phyloP scores from a whole-genome alignment of 1,140 invertebrate genomes.

The Nylanderia fulva region DNA sequence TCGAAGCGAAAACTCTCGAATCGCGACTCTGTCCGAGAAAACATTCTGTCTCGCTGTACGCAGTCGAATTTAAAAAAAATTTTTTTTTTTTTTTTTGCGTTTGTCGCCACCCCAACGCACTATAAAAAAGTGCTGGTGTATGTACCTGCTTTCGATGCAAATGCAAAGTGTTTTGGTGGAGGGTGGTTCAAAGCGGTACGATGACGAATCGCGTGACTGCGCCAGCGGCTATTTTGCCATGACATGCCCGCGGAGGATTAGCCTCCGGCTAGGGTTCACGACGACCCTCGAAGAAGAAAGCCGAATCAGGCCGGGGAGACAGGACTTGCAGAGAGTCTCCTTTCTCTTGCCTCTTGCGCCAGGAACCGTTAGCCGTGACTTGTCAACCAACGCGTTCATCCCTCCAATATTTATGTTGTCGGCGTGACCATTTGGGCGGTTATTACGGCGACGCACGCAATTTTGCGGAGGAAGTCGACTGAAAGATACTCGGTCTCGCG shows the following conservation, averaged over 20 bases:
- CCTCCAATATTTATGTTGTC: constrained; percentile 78
- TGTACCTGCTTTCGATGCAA: constrained; percentile 62
- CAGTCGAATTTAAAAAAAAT: no score
- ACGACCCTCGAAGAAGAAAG: constrained; percentile 32
- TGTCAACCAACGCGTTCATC: constrained; percentile 72
- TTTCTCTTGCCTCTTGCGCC: constrained; percentile 16
- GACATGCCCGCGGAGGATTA: constrained; percentile 26
- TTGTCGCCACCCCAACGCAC: constrained; percentile 6
- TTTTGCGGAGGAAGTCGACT: constrained; percentile 1
- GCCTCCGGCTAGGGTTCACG: not conserved
- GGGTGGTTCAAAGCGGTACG: constrained; percentile 80
- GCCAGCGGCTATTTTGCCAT: constrained; percentile 35
- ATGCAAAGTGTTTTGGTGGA: constrained; percentile 64
- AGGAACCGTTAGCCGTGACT: constrained; percentile 27
- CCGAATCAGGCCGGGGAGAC: constrained; percentile 5
- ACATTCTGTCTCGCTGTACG: no score
- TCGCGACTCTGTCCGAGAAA: constrained; percentile 28
- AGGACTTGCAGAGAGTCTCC: not conserved
- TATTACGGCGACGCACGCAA: constrained; percentile 73
- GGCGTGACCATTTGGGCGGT: constrained; percentile 39
- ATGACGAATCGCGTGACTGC: constrained; percentile 80
- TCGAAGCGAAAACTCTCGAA: constrained; percentile 56
- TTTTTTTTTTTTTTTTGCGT: not conserved
- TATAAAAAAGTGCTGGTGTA: constrained; percentile 45
- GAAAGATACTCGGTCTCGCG: not conserved